Evolutionary conservation across 1,140 invertebrate genomes (phyloP).

Genomic region (Lepidotrigona ventralis): DNA sequence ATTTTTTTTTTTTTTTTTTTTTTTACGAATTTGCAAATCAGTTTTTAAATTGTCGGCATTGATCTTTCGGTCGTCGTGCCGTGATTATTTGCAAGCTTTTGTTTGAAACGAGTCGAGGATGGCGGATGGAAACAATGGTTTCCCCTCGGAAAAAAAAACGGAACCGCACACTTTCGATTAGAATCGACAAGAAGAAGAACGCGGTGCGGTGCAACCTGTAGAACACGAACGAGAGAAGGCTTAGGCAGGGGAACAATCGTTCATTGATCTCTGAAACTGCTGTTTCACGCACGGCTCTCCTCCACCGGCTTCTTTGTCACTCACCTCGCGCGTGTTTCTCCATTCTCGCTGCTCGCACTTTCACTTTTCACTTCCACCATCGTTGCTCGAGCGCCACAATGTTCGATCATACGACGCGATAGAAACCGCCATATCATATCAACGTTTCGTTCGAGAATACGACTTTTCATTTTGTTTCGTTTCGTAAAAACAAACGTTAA

Average conservation of each 20-base stretch:
- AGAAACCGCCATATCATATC: too few species aligned
- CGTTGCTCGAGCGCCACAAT: background rate
- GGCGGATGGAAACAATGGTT: background rate
- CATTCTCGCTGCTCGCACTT: constrained; percentile 24
- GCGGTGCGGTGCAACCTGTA: constrained; percentile 56
- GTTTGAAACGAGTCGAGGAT: too few species aligned
- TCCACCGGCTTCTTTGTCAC: constrained; percentile 42
- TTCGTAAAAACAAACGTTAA: too few species aligned
- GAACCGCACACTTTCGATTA: constrained; percentile 51
- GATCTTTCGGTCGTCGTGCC: too few species aligned
- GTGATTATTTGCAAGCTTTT: too few species aligned
- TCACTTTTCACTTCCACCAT: constrained; percentile 7
- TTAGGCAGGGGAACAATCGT: constrained; percentile 55
- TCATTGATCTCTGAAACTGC: constrained; percentile 58
- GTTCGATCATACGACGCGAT: background rate
- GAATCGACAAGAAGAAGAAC: constrained; percentile 51
- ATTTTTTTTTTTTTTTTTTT: too few species aligned
- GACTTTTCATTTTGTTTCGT: too few species aligned
- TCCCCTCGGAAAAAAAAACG: background rate
- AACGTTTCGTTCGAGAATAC: too few species aligned
- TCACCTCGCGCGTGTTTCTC: background rate
- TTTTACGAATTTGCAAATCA: too few species aligned
- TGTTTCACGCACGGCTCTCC: constrained; percentile 47
- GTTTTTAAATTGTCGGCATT: too few species aligned
- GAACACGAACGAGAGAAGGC: constrained; percentile 46